Percentiles rank a stretch among this genome's conserved stretches.
phyloP scores from a whole-genome alignment of 30 jellyfish, hydroid and myxozoan species.

The Pelagia noctiluca region DNA sequence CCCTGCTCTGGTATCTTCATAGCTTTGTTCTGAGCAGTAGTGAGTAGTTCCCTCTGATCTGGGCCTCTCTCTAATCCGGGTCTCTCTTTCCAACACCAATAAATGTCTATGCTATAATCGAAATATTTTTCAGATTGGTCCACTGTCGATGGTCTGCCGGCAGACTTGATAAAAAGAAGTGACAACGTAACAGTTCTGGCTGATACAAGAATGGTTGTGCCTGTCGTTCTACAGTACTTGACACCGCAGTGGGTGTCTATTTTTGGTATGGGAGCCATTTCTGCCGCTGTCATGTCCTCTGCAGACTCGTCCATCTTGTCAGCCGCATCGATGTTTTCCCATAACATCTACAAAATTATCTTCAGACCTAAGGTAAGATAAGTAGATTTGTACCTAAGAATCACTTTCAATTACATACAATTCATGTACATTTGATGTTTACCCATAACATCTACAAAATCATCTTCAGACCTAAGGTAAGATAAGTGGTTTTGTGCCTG shows the following conservation, averaged over 20 bases:
- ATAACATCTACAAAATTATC: slow-evolving; percentile 75
- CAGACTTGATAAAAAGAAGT: slow-evolving; percentile 11
- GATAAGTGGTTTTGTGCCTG: too few species aligned
- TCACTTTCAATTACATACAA: neutral
- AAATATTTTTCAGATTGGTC: slow-evolving; percentile 50
- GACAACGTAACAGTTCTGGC: slow-evolving; percentile 29
- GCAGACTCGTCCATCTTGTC: slow-evolving; percentile 94
- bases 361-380: slow-evolving; percentile 85
- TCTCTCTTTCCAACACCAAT: too few species aligned
- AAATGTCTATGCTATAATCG: too few species aligned
- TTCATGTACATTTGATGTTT: neutral
- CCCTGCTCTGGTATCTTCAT: too few species aligned
- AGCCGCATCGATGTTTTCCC: slow-evolving; percentile 91
- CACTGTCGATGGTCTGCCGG: slow-evolving; percentile 21
- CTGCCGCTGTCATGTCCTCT: slow-evolving; percentile 96
- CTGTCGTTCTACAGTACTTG: slow-evolving; percentile 87
- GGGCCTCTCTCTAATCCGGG: too few species aligned
- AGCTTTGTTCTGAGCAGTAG: too few species aligned
- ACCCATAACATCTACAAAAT: slow-evolving; percentile 48
- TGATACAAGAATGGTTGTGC: slow-evolving; percentile 86
- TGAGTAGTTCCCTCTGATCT: too few species aligned
- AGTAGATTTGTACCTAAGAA: too few species aligned
- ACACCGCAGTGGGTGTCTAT: slow-evolving; percentile 90
- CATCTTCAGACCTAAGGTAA: slow-evolving; percentile 79
- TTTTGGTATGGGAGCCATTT: slow-evolving; percentile 93